phyloP scores from a whole-genome alignment of 2,113 vertebrate genomes.

The Oryzias javanicus region DNA sequence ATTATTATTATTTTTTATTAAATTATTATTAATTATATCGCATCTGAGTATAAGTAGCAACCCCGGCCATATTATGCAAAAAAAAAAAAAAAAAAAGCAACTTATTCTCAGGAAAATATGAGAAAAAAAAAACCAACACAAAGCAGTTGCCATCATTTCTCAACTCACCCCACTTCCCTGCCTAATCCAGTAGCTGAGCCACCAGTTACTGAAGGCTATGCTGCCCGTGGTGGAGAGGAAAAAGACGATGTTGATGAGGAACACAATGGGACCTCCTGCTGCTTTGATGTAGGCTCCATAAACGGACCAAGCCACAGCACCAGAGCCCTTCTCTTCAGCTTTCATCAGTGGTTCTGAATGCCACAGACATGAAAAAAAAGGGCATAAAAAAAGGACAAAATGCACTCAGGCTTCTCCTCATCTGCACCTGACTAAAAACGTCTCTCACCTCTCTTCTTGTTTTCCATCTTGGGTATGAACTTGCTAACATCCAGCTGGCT shows the following conservation, averaged over 20 bases:
- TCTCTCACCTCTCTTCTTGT: slow-evolving; percentile 65
- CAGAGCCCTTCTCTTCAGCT: slow-evolving; percentile 77
- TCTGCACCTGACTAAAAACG: not conserved
- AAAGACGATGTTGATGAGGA: slow-evolving; percentile 74
- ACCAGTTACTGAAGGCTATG: slow-evolving; percentile 82
- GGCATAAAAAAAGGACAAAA: slow-evolving; percentile 3
- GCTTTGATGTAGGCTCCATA: slow-evolving; percentile 80
- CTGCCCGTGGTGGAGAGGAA: slow-evolving; percentile 79
- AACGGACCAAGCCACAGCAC: slow-evolving; percentile 74
- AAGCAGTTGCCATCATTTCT: not conserved
- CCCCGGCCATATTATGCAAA: too few species aligned
- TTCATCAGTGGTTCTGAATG: slow-evolving; percentile 74
- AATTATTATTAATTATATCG: too few species aligned
- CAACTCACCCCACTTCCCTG: slow-evolving; percentile 79
- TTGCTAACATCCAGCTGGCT: slow-evolving; percentile 9
- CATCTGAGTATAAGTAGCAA: too few species aligned
- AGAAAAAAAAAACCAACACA: slow-evolving; percentile 7
- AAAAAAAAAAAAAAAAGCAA: too few species aligned
- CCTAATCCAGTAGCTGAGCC: slow-evolving; percentile 82
- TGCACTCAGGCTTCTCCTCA: not conserved
- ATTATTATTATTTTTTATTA: too few species aligned
- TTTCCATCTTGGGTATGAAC: slow-evolving; percentile 41
- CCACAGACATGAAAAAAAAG: too few species aligned
- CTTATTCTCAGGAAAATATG: too few species aligned
- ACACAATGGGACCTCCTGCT: slow-evolving; percentile 74